Evolutionary conservation across 2,797 vertebrate genomes (phyloP).

Genomic region (Cryptoprocta ferox): DNA sequence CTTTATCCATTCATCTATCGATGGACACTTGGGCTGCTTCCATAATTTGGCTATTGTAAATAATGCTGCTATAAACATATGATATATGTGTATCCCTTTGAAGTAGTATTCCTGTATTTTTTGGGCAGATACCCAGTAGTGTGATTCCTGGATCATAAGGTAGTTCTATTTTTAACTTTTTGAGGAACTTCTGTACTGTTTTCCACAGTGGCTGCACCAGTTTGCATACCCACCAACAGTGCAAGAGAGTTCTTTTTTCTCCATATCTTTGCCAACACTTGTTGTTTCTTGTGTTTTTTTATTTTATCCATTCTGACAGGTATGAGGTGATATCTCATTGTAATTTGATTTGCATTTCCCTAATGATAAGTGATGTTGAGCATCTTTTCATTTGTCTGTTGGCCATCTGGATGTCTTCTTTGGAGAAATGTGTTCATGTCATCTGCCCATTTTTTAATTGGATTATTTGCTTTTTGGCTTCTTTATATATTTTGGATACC

Average conservation of each 20-base stretch:
- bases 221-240: not conserved
- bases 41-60: no score
- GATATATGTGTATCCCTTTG: no score
- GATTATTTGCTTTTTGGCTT: not conserved
- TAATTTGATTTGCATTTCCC: not conserved
- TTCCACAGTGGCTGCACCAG: not conserved
- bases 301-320: not conserved
- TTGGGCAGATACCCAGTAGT: no score
- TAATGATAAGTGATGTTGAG: not conserved
- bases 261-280: not conserved
- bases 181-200: not conserved
- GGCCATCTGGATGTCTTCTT: not conserved
- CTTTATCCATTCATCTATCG: no score
- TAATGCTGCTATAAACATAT: no score
- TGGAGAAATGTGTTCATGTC: not conserved
- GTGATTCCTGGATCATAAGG: no score
- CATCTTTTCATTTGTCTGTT: not conserved
- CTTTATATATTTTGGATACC: not conserved
- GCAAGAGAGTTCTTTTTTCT: not conserved
- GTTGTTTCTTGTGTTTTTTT: not conserved
- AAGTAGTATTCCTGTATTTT: no score
- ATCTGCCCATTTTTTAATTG: not conserved
- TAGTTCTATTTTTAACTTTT: no score
- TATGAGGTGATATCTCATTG: not conserved
- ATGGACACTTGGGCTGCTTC: no score